A percentile compares a stretch with the other conserved stretches of the same genome.
phyloP scores from a whole-genome alignment of 37 sponge, comb jelly and placozoan species.

The Cliona cf. orientalis region DNA sequence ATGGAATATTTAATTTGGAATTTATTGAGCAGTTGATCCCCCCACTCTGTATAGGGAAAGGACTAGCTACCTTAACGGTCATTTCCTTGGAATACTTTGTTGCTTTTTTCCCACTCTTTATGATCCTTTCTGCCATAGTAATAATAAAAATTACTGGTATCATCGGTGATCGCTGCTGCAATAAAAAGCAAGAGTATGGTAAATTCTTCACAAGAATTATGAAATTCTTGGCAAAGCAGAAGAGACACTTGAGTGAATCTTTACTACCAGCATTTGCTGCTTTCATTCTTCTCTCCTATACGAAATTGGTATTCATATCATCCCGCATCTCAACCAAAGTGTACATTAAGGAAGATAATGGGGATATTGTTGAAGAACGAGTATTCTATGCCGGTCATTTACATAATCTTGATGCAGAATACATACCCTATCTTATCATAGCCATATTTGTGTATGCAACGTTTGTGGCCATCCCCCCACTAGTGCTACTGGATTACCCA shows the following conservation, averaged over 20 bases:
- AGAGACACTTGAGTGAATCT: not conserved
- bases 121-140: constrained; percentile 18
- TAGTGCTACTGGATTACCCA: constrained; percentile 49
- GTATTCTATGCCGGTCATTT: constrained; percentile 32
- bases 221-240: no score
- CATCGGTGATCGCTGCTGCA: not conserved
- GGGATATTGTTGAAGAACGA: not conserved
- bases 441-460: constrained; percentile 1
- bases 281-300: constrained; percentile 54
- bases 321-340: not conserved
- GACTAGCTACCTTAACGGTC: constrained; percentile 13
- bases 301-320: constrained; percentile 14
- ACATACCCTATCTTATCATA: not conserved
- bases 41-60: constrained; percentile 10
- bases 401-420: not conserved
- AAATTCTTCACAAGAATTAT: not conserved
- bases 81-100: constrained; percentile 30
- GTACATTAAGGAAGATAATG: not conserved
- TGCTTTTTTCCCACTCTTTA: constrained; percentile 55
- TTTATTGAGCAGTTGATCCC: constrained; percentile 6
- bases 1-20: constrained; percentile 58
- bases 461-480: constrained; percentile 27
- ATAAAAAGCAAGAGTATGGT: no score
- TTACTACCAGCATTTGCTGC: constrained; percentile 45
- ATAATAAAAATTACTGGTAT: not conserved